These are phyloP conservation scores for Cryptocheilus praepositus DNA, from an alignment of 2,888 invertebrate genomes.

Conservation along the genomic window DNA sequence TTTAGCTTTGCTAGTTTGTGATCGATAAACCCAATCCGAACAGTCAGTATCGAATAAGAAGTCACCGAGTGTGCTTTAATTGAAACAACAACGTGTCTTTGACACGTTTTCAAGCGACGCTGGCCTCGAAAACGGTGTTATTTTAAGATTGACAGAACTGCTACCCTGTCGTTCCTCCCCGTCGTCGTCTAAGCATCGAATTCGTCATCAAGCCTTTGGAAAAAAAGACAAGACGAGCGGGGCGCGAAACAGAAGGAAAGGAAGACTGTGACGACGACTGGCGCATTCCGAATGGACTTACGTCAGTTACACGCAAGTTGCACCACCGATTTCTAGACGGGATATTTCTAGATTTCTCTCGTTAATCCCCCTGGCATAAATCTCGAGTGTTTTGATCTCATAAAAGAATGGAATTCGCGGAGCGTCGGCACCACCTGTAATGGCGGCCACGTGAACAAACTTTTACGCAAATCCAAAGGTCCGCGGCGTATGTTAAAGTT, in stretches of 20 bases:
- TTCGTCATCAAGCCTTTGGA: constrained; percentile 10
- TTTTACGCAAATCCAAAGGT: neutral
- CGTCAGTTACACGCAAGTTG: constrained; percentile 44
- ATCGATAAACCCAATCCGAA: too few species aligned
- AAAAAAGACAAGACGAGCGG: neutral
- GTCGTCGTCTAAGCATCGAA: constrained; percentile 4
- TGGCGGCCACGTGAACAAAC: neutral
- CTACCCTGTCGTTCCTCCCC: neutral
- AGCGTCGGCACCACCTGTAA: neutral
- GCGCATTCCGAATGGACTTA: constrained; percentile 31
- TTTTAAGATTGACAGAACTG: constrained; percentile 34
- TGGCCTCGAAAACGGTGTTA: constrained; percentile 30
- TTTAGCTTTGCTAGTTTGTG: too few species aligned
- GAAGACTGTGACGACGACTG: constrained; percentile 14
- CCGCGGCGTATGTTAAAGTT: too few species aligned
- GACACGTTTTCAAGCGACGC: constrained; percentile 15
- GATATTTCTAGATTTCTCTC: constrained; percentile 59
- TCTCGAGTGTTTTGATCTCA: constrained; percentile 8
- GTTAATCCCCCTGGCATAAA: neutral
- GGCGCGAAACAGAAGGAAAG: neutral
- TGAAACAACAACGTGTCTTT: constrained; percentile 14
- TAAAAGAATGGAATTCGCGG: neutral
- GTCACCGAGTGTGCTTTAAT: neutral
- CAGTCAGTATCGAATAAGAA: too few species aligned
- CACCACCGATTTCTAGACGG: constrained; percentile 43